Percentiles rank a stretch among this genome's conserved stretches.
phyloP scores from a whole-genome alignment of 2,888 invertebrate species.

The Lathronympha strigana region DNA sequence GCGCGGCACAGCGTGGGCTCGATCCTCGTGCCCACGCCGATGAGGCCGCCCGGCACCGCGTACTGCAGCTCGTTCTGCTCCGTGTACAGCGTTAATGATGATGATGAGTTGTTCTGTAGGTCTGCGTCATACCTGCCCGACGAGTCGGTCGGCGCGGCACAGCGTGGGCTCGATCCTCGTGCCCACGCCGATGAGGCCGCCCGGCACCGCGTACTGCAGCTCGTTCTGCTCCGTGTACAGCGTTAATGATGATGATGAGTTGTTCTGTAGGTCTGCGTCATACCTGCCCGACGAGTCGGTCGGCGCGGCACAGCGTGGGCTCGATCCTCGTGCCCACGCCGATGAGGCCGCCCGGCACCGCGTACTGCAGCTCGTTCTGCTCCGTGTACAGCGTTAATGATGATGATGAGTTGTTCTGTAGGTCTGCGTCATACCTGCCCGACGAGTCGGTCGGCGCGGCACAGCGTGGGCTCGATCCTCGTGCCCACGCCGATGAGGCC shows the following conservation, averaged over 20 bases:
- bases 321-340: conserved; percentile 99
- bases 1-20: conserved; percentile 99
- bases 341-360: conserved; percentile 99
- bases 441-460: conserved; percentile 98
- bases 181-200: conserved; percentile 99
- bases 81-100: conserved; percentile 86
- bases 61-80: conserved; percentile 90
- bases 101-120: too few species aligned
- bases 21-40: conserved; percentile 99
- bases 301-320: conserved; percentile 98
- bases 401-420: too few species aligned
- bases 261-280: too few species aligned
- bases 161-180: conserved; percentile 99
- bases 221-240: conserved; percentile 90
- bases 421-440: conserved; percentile 95
- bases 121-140: conserved; percentile 89
- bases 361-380: conserved; percentile 99
- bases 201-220: conserved; percentile 95
- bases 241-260: too few species aligned
- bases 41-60: conserved; percentile 99
- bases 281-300: conserved; percentile 97
- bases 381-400: conserved; percentile 95
- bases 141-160: conserved; percentile 98
- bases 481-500: conserved; percentile 99
- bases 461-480: conserved; percentile 99